phyloP scores from a whole-genome alignment of 2,113 vertebrate species.

The Pachyramphus minor region DNA sequence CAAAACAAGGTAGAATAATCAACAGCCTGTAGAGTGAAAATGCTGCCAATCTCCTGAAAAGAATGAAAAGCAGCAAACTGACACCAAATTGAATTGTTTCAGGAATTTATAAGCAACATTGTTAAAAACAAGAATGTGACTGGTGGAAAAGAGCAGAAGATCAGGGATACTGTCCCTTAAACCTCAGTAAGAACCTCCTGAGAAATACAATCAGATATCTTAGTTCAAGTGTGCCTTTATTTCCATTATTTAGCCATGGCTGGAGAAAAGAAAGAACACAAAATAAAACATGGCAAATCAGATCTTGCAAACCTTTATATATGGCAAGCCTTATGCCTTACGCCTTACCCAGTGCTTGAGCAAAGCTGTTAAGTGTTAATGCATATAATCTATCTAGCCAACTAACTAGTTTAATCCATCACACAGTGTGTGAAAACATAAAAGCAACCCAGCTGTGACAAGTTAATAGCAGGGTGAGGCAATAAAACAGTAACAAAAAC shows the following conservation, averaged over 20 bases:
- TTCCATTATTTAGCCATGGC: conserved; percentile 32
- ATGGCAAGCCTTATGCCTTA: conserved; percentile 28
- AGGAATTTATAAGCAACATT: neutral
- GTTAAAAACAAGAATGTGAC: neutral
- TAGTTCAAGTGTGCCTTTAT: conserved; percentile 43
- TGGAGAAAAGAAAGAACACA: conserved; percentile 22
- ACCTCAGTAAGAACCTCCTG: neutral
- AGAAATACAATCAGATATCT: conserved; percentile 39
- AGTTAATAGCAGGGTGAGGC: conserved; percentile 69
- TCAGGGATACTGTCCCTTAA: neutral
- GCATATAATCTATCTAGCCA: conserved; percentile 72
- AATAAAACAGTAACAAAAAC: conserved; percentile 66
- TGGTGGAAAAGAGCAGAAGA: neutral
- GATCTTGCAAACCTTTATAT: conserved; percentile 43
- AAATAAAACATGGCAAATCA: conserved; percentile 11
- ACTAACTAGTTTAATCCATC: conserved; percentile 79
- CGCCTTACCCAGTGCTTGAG: conserved; percentile 44
- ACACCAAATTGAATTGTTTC: neutral
- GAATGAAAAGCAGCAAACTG: neutral
- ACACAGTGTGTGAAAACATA: conserved; percentile 66
- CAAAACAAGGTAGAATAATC: neutral
- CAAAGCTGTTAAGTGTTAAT: conserved; percentile 71
- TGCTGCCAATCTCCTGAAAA: neutral
- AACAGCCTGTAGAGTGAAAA: neutral
- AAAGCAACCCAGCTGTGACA: conserved; percentile 69